Base-by-base conservation (phyloP, 64 coral and sea anemone genomes). In the Actinia tenebrosa region DNA sequence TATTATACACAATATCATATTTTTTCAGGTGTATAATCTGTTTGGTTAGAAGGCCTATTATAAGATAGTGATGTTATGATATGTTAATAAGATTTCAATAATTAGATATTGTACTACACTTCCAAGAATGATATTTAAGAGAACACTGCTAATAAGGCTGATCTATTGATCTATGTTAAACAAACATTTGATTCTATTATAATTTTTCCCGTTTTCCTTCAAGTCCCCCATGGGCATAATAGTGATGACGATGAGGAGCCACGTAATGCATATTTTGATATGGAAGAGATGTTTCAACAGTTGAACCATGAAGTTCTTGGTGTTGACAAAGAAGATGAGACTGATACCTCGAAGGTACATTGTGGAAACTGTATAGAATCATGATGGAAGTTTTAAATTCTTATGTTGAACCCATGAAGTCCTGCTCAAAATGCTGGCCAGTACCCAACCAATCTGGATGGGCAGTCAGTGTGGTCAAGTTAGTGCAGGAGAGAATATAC, bases 261-360 rank as follows among this genome's bases (percentile, higher is more conserved):
- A 19, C 10, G 26, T 16, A 64, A 64, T 43, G 16, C 19, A n/a
- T 85, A 85, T 16, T 85, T 85, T 85, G 83, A 85, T 44, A 53
- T 54, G 56, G 83, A 85, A 64, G 54, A 63, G 25, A 85, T 85
- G 83, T 85, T 85, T 54, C 83, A 85, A 10, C 50, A 59, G 22
- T 85, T 85, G 17, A 85, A 85, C 53, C 50, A 85, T 60, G 83
- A 85, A 5, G 52, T 60, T 4, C 56, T 85, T 59, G 83, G 83
- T 5, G 23, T 59, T 16, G 83, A 85, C 42, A 56, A 85, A 16
- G 83, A 85, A 17, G 63, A 85, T 43, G 56, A 61, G 18, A 26
- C n/a, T 43, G 60, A 85, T 7, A 55, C 19, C 8, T 83, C 80
- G 23, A 83, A 83, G 80, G 80, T 83, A 81, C 50, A 19, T 37